phyloP scores from a whole-genome alignment of 30 jellyfish, hydroid and myxozoan species.

The Aurelia aurita region DNA sequence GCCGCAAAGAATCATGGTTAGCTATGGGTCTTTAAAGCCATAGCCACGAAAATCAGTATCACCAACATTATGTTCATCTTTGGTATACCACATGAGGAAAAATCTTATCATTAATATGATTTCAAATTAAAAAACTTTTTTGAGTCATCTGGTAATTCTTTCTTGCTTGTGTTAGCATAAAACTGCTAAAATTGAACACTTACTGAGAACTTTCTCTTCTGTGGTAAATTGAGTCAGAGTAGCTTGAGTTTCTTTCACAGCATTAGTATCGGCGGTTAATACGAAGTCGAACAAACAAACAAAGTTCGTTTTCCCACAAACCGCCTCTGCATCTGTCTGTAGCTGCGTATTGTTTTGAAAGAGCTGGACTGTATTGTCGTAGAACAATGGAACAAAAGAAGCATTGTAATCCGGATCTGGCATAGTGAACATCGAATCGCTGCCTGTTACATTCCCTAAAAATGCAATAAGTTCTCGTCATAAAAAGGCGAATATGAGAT shows the following conservation, averaged over 20 bases:
- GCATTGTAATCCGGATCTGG: slow-evolving; percentile 37
- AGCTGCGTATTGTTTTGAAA: slow-evolving; percentile 61
- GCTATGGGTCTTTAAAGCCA: no score
- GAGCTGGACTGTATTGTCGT: slow-evolving; percentile 25
- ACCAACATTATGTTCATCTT: no score
- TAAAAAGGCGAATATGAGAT: no score
- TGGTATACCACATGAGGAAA: no score
- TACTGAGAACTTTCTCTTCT: slow-evolving; percentile 53
- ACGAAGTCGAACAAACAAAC: slow-evolving; percentile 72
- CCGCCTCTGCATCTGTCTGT: slow-evolving; percentile 8
- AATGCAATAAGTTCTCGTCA: no score
- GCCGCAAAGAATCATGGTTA: no score
- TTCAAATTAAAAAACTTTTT: no score
- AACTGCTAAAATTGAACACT: background rate
- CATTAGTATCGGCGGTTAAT: slow-evolving; percentile 39
- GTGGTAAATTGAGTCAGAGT: slow-evolving; percentile 6
- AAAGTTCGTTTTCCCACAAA: slow-evolving; percentile 55
- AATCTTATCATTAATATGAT: no score
- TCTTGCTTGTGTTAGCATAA: background rate
- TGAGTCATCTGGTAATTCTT: no score
- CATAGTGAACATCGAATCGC: slow-evolving; percentile 49
- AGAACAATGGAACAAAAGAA: slow-evolving; percentile 69
- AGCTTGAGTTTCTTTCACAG: slow-evolving; percentile 45
- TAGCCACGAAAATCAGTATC: no score
- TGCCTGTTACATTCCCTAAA: slow-evolving; percentile 74